Conservation (phyloP, 2,113 vertebrate species). For the Chroicocephalus ridibundus region DNA sequence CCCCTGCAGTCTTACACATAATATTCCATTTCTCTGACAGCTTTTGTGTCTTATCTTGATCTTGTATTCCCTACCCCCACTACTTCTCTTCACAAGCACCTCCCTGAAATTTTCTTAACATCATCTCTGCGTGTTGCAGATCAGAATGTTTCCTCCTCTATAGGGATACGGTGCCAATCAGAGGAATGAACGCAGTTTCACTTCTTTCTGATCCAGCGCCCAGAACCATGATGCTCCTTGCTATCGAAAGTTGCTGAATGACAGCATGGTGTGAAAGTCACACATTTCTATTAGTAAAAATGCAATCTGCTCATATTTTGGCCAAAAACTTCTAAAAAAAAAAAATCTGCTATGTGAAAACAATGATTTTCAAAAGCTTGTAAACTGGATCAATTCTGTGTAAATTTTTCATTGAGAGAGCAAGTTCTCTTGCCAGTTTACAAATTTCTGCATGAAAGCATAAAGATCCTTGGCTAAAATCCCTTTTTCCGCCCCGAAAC, state of each 20-base stretch:
- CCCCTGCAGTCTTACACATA: neutral
- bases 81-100: neutral
- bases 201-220: slow-evolving; percentile 29
- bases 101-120: neutral
- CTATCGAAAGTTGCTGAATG: neutral
- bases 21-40: neutral
- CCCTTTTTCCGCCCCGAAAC: slow-evolving; percentile 19
- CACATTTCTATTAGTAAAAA: slow-evolving; percentile 19
- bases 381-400: slow-evolving; percentile 33
- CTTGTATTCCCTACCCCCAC: neutral
- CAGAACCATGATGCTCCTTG: slow-evolving; percentile 14
- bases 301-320: slow-evolving; percentile 52
- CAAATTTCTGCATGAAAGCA: slow-evolving; percentile 29
- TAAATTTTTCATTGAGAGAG: neutral
- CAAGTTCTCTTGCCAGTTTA: slow-evolving; percentile 32
- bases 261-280: slow-evolving; percentile 21
- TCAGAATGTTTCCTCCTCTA: neutral
- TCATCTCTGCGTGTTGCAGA: neutral
- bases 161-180: neutral
- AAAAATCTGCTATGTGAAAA: slow-evolving; percentile 33
- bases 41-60: neutral
- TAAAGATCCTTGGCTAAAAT: slow-evolving; percentile 45
- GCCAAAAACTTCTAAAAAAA: slow-evolving; percentile 21
- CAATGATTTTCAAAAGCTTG: slow-evolving; percentile 38
- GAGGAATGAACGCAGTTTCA: neutral